These are phyloP conservation scores for Lepeophtheirus salmonis DNA, from an alignment of 1,140 invertebrate genomes.

Conservation along the genomic window DNA sequence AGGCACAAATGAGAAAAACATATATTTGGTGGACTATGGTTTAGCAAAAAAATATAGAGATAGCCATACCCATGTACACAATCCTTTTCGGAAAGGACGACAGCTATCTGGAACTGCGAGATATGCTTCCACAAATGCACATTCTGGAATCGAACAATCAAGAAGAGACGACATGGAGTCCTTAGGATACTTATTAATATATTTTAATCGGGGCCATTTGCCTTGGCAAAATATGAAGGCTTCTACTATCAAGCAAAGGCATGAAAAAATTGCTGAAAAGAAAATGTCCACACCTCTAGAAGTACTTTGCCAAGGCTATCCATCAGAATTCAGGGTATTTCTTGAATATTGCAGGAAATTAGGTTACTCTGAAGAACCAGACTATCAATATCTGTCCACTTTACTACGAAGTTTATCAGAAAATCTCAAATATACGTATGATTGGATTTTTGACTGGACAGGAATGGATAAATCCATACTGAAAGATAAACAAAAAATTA, in stretches of 20 bases:
- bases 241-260: constrained; percentile 42
- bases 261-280: constrained; percentile 44
- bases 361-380: neutral
- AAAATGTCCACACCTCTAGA: constrained; percentile 46
- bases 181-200: constrained; percentile 44
- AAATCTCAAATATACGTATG: neutral
- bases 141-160: constrained; percentile 35
- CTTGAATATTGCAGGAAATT: constrained; percentile 40
- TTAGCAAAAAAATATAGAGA: constrained; percentile 43
- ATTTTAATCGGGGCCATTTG: constrained; percentile 40
- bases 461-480: neutral
- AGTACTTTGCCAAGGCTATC: constrained; percentile 39
- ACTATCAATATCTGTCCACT: neutral
- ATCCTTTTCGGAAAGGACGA: constrained; percentile 42
- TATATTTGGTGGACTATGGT: constrained; percentile 43
- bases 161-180: constrained; percentile 43
- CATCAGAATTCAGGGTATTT: constrained; percentile 45
- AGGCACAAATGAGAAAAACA: constrained; percentile 27
- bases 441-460: neutral
- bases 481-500: neutral
- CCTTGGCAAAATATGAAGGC: constrained; percentile 43
- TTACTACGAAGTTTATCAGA: neutral
- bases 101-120: constrained; percentile 43
- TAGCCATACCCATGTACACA: constrained; percentile 36
- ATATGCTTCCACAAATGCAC: constrained; percentile 44